Percentiles rank a stretch among this genome's conserved stretches.
Conservation (phyloP, 2,797 vertebrate genomes). For the Lates japonicus region DNA sequence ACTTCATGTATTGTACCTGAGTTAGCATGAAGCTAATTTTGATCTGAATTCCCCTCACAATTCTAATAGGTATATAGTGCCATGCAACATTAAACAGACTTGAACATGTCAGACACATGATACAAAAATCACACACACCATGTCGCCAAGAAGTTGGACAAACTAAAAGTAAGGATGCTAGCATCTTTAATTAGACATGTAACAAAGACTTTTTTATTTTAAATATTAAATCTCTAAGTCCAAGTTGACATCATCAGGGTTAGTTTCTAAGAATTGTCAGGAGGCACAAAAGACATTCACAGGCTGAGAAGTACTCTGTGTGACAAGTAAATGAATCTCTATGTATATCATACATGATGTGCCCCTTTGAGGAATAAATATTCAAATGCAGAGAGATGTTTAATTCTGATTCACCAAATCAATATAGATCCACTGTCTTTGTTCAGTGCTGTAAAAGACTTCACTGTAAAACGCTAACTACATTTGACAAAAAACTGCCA, state of each 20-base stretch:
- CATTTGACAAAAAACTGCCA: conserved; percentile 32
- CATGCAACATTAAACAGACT: too few relatives aligned
- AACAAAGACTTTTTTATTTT: not conserved
- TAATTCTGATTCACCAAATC: conserved; percentile 52
- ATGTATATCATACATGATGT: not conserved
- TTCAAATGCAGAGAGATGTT: conserved; percentile 31
- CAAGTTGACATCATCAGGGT: not conserved
- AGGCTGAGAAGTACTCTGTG: not conserved
- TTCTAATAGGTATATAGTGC: not conserved
- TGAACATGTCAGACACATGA: not conserved
- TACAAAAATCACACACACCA: not conserved
- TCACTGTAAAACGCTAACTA: conserved; percentile 28
- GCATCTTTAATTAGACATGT: not conserved
- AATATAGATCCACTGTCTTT: conserved; percentile 34
- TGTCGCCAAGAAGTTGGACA: not conserved
- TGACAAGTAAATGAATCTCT: not conserved
- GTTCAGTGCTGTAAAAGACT: conserved; percentile 41
- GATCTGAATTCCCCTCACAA: not conserved
- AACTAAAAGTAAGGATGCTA: not conserved
- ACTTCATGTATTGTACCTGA: not conserved
- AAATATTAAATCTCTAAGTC: not conserved
- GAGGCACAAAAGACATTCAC: not conserved
- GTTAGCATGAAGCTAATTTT: not conserved
- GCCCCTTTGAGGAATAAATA: conserved; percentile 31
- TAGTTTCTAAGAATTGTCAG: not conserved